These are phyloP conservation scores for Strix aluco DNA, from an alignment of 2,113 vertebrate species.

Conservation along the genomic window DNA sequence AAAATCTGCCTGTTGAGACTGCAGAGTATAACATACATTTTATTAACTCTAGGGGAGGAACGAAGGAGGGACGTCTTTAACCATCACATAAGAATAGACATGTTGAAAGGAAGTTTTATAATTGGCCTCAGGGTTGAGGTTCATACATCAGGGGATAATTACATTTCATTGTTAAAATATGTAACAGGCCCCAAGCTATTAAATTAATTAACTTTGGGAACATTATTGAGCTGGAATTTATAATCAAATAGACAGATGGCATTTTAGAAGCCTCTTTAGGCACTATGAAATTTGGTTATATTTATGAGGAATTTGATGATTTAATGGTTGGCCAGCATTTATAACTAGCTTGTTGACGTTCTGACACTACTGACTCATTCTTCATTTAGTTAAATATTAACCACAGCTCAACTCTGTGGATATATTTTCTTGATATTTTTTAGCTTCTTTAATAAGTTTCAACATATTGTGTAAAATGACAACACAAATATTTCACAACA, in stretches of 20 bases:
- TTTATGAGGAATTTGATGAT: not conserved
- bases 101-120: not conserved
- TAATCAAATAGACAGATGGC: not conserved
- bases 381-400: not conserved
- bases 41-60: not conserved
- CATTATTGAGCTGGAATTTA: slow-evolving; percentile 3
- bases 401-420: not conserved
- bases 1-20: not conserved
- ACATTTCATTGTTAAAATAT: slow-evolving; percentile 15
- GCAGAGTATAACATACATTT: not conserved
- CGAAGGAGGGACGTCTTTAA: not conserved
- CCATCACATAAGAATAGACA: not conserved
- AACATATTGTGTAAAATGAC: not conserved
- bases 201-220: slow-evolving; percentile 17
- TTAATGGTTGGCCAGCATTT: not conserved
- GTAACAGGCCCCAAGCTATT: not conserved
- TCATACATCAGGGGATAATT: not conserved
- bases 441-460: not conserved
- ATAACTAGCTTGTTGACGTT: not conserved
- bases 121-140: not conserved
- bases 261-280: not conserved
- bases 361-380: not conserved
- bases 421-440: not conserved
- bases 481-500: not conserved
- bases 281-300: not conserved